These are phyloP conservation scores for Hermodice carunculata DNA, from an alignment of 2,888 invertebrate genomes.

Conservation along the genomic window DNA sequence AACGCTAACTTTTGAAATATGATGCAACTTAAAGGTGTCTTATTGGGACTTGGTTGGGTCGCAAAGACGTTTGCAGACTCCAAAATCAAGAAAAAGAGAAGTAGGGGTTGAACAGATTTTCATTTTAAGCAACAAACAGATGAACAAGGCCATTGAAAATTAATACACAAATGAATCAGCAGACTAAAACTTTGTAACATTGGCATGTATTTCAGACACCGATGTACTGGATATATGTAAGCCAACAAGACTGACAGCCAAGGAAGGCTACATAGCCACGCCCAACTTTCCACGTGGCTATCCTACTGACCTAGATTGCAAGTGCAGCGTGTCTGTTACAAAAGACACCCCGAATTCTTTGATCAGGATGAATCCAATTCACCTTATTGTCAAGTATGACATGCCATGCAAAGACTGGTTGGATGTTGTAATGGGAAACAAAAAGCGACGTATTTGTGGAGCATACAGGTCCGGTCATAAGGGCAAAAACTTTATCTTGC, in stretches of 20 bases:
- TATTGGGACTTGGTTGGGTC: no score
- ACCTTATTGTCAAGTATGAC: conserved; percentile 37
- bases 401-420: conserved; percentile 37
- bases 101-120: no score
- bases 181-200: no score
- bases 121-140: no score
- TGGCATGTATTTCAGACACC: conserved; percentile 51
- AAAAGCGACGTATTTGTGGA: conserved; percentile 31
- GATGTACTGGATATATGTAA: conserved; percentile 55
- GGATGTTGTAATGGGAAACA: conserved; percentile 21
- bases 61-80: no score
- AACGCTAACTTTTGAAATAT: no score
- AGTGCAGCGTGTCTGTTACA: conserved; percentile 18
- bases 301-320: conserved; percentile 33
- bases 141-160: no score
- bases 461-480: conserved; percentile 24
- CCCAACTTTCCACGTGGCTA: conserved; percentile 61
- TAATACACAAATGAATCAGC: no score
- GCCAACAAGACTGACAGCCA: conserved; percentile 37
- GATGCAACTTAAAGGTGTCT: no score
- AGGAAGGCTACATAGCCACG: conserved; percentile 59
- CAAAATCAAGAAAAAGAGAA: no score
- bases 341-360: conserved; percentile 3
- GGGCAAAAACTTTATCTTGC: conserved; percentile 18
- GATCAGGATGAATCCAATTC: conserved; percentile 27